These are phyloP conservation scores for Brachyalestes nurse DNA, from an alignment of 2,797 vertebrate genomes.

Conservation along the genomic window DNA sequence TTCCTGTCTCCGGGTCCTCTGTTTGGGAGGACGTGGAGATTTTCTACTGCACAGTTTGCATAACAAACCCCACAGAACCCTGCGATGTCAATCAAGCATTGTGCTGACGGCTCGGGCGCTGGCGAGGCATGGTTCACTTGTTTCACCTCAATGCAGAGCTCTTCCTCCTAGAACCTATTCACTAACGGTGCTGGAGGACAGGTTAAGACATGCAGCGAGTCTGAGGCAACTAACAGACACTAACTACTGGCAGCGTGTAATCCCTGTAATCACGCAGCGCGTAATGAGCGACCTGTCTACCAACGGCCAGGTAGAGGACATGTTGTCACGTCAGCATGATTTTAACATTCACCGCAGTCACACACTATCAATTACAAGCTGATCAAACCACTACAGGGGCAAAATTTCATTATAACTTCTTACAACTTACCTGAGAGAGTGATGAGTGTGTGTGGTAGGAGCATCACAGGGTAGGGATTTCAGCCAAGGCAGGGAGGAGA, in stretches of 20 bases:
- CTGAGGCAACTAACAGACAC: constrained; percentile 9
- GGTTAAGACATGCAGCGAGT: constrained; percentile 14
- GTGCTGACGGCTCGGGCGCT: constrained; percentile 6
- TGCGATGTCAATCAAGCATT: constrained; percentile 31
- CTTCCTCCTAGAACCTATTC: constrained; percentile 13
- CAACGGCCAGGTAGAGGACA: not conserved
- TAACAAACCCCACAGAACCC: constrained; percentile 21
- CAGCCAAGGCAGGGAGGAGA: not conserved
- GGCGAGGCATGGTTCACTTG: constrained; percentile 16
- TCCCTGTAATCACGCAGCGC: constrained; percentile 21
- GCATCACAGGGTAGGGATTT: not conserved
- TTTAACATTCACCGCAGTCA: not conserved
- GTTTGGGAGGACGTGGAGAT: not conserved
- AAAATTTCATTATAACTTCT: not conserved
- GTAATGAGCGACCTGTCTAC: constrained; percentile 13
- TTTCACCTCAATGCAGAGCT: constrained; percentile 16
- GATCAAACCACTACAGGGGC: not conserved
- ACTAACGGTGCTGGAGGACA: not conserved
- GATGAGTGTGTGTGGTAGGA: not conserved
- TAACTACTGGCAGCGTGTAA: constrained; percentile 26
- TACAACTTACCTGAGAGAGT: constrained; percentile 18
- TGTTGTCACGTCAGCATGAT: constrained; percentile 1
- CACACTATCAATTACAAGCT: not conserved
- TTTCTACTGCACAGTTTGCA: not conserved
- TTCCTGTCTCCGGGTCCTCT: constrained; percentile 37